These are phyloP conservation scores for Centruroides vittatus DNA, from an alignment of 1,140 invertebrate species.

Conservation along the genomic window DNA sequence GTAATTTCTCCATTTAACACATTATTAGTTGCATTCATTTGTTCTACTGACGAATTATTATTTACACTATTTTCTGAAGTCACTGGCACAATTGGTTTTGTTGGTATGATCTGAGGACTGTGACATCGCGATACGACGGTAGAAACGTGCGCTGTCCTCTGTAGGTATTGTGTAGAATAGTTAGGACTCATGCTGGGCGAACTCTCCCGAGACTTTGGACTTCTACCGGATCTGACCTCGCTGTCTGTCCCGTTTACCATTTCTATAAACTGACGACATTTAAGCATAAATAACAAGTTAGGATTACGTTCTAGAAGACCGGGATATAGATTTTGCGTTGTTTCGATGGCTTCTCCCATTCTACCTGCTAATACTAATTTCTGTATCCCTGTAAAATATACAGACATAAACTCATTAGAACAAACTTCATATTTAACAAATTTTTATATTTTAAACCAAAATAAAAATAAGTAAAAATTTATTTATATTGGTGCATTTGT, in stretches of 20 bases:
- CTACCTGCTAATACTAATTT: slow-evolving; percentile 78
- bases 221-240: slow-evolving; percentile 22
- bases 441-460: background rate
- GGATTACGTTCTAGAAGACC: slow-evolving; percentile 74
- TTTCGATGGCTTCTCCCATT: slow-evolving; percentile 88
- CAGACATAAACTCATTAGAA: background rate
- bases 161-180: slow-evolving; percentile 11
- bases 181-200: slow-evolving; percentile 21
- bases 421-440: slow-evolving; percentile 2
- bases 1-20: slow-evolving; percentile 34
- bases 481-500: background rate
- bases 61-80: slow-evolving; percentile 10
- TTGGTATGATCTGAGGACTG: slow-evolving; percentile 15
- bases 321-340: slow-evolving; percentile 75
- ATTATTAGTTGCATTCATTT: slow-evolving; percentile 39
- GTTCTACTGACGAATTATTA: slow-evolving; percentile 27
- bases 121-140: background rate
- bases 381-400: slow-evolving; percentile 59
- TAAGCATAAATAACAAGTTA: slow-evolving; percentile 83
- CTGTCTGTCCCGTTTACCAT: slow-evolving; percentile 40
- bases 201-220: slow-evolving; percentile 18
- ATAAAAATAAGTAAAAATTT: background rate
- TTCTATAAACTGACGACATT: slow-evolving; percentile 95
- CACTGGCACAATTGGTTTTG: slow-evolving; percentile 13
- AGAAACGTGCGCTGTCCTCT: background rate